Base-by-base conservation (phyloP, 53 echinoderm and acorn worm genomes). In the Echinarachnius parma region DNA sequence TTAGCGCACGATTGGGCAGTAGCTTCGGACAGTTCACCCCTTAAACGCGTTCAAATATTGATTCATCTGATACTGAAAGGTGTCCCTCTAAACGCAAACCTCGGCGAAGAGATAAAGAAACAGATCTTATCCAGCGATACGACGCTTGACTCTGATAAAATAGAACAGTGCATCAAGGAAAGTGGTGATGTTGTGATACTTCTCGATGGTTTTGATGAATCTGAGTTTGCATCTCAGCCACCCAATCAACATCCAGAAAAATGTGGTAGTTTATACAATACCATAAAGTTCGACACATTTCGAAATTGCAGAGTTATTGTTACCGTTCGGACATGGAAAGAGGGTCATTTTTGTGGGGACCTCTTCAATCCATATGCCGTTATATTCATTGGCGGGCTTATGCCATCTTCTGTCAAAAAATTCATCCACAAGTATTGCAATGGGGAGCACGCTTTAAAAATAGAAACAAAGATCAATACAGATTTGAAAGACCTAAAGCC, bases 1-100 rank as follows among this genome's bases (percentile, higher is more conserved):
- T 48, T 48, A 48, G 48, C 48, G 21, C 48, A 48, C 11, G 48
- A 48, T 22, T 48, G 48, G 48, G 48, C 48, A 5, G 21, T 48
- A 20, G 18, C 48, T 4, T 18, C 48, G 11, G 14, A 48, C 4
- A 22, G 21, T 0, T 48, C 48, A 20, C 19, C 18, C 18, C 48
- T 48, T 8, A 48, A 16, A 48, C 21, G 19, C 18, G 48, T 48
- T 8, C 18, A 48, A 48, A 20, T 48, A 22, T 48, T 48, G n/a
- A 48, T 48, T 48, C 48, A 48, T 48, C 21, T 48, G 48, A 20
- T 22, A 5, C 48, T 48, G 48, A 48, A 48, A 48, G 48, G 48
- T 48, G 48, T 48, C 16, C 16, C 45, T 11, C 11, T 14, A 48
- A 4, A 48, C n/a, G 48, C 48, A 5, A 48, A 20, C 19, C 21